Base-by-base conservation (phyloP, 2,797 vertebrate genomes). In the Eulemur rubriventer region DNA sequence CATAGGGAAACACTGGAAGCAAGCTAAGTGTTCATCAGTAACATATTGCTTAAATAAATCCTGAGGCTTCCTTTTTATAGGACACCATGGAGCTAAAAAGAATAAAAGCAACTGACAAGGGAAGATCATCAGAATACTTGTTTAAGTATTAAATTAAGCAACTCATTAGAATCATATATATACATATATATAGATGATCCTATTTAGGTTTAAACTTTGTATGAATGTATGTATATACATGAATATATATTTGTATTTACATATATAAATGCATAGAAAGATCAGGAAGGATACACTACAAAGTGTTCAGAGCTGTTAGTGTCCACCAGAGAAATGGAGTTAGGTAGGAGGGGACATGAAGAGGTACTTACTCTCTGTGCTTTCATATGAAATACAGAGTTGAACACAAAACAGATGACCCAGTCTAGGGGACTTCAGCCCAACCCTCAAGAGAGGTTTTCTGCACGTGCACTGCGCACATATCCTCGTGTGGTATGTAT, bases 111-210 rank as follows among this genome's bases (percentile, higher is more conserved):
- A 13, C 3, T 63, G 55, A 92, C 38, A 91, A 84, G 52, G 28
- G 85, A 81, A 9, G 4, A 91, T 80, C 43, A 55, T 30, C 20
- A 92, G 59, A 6, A 30, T 67, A 48, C 7, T 17, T 28, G 9
- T 35, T n/a, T 55, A 82, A 46, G 52, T 26, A 88, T 92, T 52
- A 95, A 30, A 79, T 92, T 73, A 92, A 93, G 24, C 24, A 96
- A 72, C 18, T 86, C 67, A 93, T 48, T 65, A 82, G 28, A 91
- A 75, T 28, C 46, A 61, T 50, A 82, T 28, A 7, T 57, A 79
- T 16, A 57, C 26, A 67, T 17, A 67, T 35, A 67, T 10, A 67
- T 22, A 57, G 50, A 89, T 67, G 22, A 61, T 76, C 22, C 38
- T 38, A 59, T 63, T 95, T 82, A 65, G 18, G 41, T 85, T 94